Evolutionary conservation across 2,797 vertebrate genomes (phyloP), one percentile per base, ranked within the genome.

Genomic region (Lateolabrax maculatus): DNA sequence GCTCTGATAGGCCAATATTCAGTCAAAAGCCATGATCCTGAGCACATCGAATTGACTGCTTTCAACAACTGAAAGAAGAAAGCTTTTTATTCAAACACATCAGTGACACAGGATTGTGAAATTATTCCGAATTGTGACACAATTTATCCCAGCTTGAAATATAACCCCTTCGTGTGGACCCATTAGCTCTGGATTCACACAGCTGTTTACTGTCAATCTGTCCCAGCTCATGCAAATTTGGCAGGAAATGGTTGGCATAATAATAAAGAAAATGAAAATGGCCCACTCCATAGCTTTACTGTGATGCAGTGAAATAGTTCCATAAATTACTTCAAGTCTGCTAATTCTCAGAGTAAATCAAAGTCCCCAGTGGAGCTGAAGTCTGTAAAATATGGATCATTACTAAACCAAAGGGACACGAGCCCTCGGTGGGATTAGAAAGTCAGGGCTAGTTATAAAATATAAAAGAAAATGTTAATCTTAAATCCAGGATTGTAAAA

Each of bases 251-350:
- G 75, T 52, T 94, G 92, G 92, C 91, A 89, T 84, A 69, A 81
- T 78, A 87, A 80, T 77, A 94, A 90, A 94, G 89, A 91, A 89
- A 91, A 79, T 66, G 29, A 77, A 89, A 90, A 88, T 37, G 51
- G 62, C 53, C 34, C 36, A 13, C 79, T 89, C 83, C 76, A 79
- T 83, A 83, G 79, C 79, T 87, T 73, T 64, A 77, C 77, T 80
- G 29, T 88, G 87, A 87, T 81, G 84, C 79, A 81, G 71, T 65
- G 71, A 90, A 90, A 91, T 72, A 83, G 81, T 91, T 92, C 80
- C 81, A 90, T 90, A 89, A 91, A 92, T 94, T 87, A 91, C 79
- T 83, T 90, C 77, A 87, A 88, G 84, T 91, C 91, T 91, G 89
- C 80, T 91, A 88, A 92, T 90, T 93, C 85, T 90, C 88, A 90